A percentile compares a stretch with the other conserved stretches of the same genome.
Evolutionary conservation across 2,797 vertebrate species (phyloP).

Genomic region (Premnoplex brunnescens): DNA sequence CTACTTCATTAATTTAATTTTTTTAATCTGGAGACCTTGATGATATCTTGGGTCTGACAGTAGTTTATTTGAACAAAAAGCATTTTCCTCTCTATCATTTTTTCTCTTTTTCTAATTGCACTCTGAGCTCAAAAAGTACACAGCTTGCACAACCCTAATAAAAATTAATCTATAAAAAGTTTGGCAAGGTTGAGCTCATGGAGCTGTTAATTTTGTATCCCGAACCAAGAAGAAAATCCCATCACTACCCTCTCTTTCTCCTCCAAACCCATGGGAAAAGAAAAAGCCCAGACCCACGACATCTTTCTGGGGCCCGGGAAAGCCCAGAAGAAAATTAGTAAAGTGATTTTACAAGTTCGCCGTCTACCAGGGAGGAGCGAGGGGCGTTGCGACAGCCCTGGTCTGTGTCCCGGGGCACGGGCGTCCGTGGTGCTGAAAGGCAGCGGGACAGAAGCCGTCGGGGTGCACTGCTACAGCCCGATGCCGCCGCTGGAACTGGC

Average conservation of each 20-base stretch:
- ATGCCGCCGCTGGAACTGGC: fast-evolving
- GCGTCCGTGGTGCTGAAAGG: conserved; percentile 41
- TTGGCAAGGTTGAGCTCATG: background rate
- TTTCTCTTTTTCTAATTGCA: background rate
- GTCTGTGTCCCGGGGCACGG: background rate
- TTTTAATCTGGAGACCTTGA: background rate
- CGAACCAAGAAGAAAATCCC: background rate
- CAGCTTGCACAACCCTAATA: background rate
- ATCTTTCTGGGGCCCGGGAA: background rate
- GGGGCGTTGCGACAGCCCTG: background rate
- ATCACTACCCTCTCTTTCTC: background rate
- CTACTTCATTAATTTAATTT: background rate
- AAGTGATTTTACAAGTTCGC: fast-evolving
- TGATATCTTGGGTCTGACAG: background rate
- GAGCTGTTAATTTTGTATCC: background rate
- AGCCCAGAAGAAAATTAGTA: background rate
- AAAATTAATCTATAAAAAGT: too few species aligned
- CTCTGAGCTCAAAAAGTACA: background rate
- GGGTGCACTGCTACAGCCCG: background rate
- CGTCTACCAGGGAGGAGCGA: background rate
- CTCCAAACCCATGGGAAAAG: fast-evolving
- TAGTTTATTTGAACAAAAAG: background rate
- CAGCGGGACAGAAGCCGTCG: fast-evolving
- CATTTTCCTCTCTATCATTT: fast-evolving
- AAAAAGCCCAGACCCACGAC: too few species aligned